Percentiles rank a stretch among this genome's conserved stretches.
Evolutionary conservation across 2,797 vertebrate species (phyloP).

Genomic region (Hyperoplus lanceolatus): DNA sequence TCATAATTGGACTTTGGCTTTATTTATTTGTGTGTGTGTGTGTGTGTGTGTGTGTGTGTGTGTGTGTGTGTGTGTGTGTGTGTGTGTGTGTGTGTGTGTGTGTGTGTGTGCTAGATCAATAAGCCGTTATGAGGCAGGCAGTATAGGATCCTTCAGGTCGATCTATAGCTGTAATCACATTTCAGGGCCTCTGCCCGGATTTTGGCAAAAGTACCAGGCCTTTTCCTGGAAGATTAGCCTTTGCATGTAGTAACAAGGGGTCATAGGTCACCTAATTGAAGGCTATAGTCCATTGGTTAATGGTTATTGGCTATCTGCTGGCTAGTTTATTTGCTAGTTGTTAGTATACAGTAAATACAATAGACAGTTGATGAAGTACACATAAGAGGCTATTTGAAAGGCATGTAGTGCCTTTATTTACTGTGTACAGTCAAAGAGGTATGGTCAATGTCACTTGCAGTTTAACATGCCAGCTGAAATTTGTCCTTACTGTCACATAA

Average conservation of each 20-base stretch:
- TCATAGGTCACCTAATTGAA: conserved; percentile 56
- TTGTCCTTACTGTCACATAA: conserved; percentile 45
- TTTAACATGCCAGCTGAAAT: conserved; percentile 46
- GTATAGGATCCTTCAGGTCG: conserved; percentile 67
- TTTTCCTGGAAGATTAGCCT: conserved; percentile 59
- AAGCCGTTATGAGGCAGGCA: conserved; percentile 77
- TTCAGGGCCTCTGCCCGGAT: conserved; percentile 54
- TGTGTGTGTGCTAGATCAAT: conserved; percentile 75
- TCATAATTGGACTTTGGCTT: conserved; percentile 66
- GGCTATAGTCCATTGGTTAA: conserved; percentile 29
- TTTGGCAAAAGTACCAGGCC: conserved; percentile 39
- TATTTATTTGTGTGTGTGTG: conserved; percentile 36
- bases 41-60: conserved; percentile 55
- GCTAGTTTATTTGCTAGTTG: conserved; percentile 47
- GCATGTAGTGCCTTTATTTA: conserved; percentile 5
- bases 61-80: conserved; percentile 41
- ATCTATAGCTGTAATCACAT: conserved; percentile 80
- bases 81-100: conserved; percentile 36
- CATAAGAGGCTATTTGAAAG: conserved; percentile 9
- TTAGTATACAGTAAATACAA: conserved; percentile 48
- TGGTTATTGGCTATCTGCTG: conserved; percentile 47
- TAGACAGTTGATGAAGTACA: conserved; percentile 49
- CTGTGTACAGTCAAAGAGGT: conserved; percentile 33
- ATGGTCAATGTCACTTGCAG: conserved; percentile 21
- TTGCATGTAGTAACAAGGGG: conserved; percentile 37